These are phyloP conservation scores for Epizoanthus stellaris DNA, from an alignment of 92 coral and sea anemone genomes.

Conservation along the genomic window DNA sequence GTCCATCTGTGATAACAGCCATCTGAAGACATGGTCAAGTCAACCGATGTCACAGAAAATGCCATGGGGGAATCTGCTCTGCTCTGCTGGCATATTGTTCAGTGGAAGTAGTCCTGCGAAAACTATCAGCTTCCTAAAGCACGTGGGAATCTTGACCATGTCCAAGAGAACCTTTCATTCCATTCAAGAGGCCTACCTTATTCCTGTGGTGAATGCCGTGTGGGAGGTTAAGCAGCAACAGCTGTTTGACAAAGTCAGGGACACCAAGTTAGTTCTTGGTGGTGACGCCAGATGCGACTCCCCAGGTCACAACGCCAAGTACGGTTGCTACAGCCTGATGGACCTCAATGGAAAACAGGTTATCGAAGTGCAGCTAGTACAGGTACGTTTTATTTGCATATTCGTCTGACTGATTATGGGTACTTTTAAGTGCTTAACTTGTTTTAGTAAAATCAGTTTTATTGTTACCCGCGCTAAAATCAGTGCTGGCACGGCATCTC, in stretches of 20 bases:
- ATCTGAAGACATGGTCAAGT: slow-evolving; percentile 15
- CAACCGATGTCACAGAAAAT: slow-evolving; percentile 9
- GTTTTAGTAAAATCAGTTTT: too few relatives aligned
- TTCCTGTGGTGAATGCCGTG: slow-evolving; percentile 20
- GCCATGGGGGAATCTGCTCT: slow-evolving; percentile 30
- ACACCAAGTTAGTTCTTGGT: background rate
- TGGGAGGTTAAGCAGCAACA: background rate
- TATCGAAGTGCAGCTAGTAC: slow-evolving; percentile 5
- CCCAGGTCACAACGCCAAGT: slow-evolving; percentile 17
- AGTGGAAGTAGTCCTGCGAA: slow-evolving; percentile 21
- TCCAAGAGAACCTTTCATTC: slow-evolving; percentile 13
- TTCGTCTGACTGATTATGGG: too few relatives aligned
- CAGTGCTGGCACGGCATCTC: too few relatives aligned
- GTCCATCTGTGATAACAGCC: background rate
- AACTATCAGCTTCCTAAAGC: background rate
- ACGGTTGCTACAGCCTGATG: slow-evolving; percentile 21
- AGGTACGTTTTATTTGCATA: background rate
- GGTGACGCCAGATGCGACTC: slow-evolving; percentile 35
- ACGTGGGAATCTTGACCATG: slow-evolving; percentile 16
- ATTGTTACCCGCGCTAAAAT: too few relatives aligned
- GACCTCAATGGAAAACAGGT: background rate
- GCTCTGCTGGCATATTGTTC: slow-evolving; percentile 13
- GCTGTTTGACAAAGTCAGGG: background rate
- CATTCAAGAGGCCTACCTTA: slow-evolving; percentile 13
- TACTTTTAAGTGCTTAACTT: too few relatives aligned